Evolutionary conservation across 2,888 invertebrate genomes (phyloP), one percentile per base, ranked within the genome.

Genomic region (Tenodera sinensis): DNA sequence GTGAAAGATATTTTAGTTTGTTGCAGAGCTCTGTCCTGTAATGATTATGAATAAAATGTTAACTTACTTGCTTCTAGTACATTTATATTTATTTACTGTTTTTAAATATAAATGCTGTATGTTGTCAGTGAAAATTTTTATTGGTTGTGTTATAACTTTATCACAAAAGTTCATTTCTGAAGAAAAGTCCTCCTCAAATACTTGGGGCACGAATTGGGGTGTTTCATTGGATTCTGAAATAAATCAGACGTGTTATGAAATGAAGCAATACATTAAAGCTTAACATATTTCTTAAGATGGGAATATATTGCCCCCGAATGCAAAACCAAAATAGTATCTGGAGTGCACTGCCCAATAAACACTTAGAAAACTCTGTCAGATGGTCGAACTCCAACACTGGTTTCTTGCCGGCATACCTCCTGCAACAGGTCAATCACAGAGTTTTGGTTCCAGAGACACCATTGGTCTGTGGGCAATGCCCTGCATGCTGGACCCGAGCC

Each of bases 191-290:
- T 27, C 34, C n/a, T 25, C 54, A 84, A 88, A 88, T 30, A 47
- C 88, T 20, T 84, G 30, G 71, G 47, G 81, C 25, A 89, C 27
- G 25, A 85, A 89, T 28, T 54, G 82, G 28, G 71, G 83, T 28
- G 88, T 85, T 86, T 85, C 85, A 28, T 71, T 34, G 83, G 42
- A 85, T 27, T 85, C 88, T 86, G 34, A 42, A 86, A 88, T 42
- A 71, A 27, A 71, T 42, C 42, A 42, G 34, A 42, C 12, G 12
- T 9, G 42, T 42, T 42, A 12, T 42, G 42, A 42, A 42, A 42
- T 42, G 12, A 12, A 42, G 42, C 42, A 42, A 42, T 12, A 42
- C 42, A 42, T 42, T 42, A 42, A 42, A 1, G 12, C 42, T 34
- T 34, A 34, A 7, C 34, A 34, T 42, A 6, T 12, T 42, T 42